Evolutionary conservation across 2,888 invertebrate genomes (phyloP).

Genomic region (Frankliniella intonsa): DNA sequence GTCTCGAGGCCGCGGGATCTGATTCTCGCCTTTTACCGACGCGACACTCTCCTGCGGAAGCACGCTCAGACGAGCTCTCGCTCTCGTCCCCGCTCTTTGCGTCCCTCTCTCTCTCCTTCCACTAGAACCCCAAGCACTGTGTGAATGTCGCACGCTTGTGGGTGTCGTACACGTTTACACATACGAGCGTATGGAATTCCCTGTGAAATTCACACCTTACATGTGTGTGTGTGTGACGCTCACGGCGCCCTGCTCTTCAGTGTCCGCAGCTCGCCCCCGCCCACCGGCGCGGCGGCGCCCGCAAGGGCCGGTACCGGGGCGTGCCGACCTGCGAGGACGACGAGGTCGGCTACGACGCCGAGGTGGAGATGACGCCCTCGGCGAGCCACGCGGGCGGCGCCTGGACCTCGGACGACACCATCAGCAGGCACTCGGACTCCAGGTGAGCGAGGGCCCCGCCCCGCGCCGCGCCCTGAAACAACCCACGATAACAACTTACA

Average conservation of each 20-base stretch:
- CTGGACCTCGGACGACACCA: conserved; percentile 39
- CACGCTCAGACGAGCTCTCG: background rate
- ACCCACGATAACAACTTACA: no score
- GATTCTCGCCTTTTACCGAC: no score
- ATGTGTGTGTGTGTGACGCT: no score
- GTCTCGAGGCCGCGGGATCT: no score
- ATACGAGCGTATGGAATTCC: no score
- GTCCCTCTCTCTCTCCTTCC: background rate
- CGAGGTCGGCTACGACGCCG: conserved; percentile 49
- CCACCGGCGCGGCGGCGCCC: conserved; percentile 46
- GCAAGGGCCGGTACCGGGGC: conserved; percentile 63
- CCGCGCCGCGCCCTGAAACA: background rate
- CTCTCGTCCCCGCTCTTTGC: background rate
- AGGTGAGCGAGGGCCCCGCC: conserved; percentile 49
- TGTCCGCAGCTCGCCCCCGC: conserved; percentile 32
- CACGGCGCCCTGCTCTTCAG: conserved; percentile 37
- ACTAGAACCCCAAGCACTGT: no score
- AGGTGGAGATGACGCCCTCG: conserved; percentile 42
- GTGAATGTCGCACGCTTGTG: no score
- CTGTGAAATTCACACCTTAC: no score
- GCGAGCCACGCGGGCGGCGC: conserved; percentile 36
- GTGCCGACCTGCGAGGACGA: conserved; percentile 59
- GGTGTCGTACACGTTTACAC: no score
- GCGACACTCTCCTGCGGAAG: background rate
- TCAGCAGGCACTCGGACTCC: conserved; percentile 48